phyloP scores from a whole-genome alignment of 2,113 vertebrate genomes.

The Heterochromis multidens region DNA sequence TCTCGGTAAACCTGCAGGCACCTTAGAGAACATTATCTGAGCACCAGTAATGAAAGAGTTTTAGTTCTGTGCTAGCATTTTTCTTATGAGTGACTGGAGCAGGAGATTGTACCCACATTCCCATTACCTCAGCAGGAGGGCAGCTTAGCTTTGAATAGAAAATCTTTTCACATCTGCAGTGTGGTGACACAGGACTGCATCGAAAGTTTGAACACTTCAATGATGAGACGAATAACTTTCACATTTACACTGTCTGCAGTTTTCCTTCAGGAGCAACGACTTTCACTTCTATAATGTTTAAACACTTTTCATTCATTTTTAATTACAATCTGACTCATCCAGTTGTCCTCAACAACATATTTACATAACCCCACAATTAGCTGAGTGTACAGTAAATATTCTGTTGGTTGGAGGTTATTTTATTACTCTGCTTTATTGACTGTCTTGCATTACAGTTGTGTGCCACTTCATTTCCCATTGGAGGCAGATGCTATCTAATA shows the following conservation, averaged over 20 bases:
- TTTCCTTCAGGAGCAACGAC: neutral
- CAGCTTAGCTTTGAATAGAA: neutral
- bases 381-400: neutral
- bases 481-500: neutral
- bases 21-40: neutral
- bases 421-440: neutral
- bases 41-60: slow-evolving; percentile 24
- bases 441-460: neutral
- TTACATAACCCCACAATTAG: neutral
- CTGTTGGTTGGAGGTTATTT: neutral
- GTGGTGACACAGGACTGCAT: neutral
- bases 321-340: neutral
- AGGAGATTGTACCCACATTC: neutral
- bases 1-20: neutral
- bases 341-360: neutral
- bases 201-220: neutral
- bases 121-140: slow-evolving; percentile 31
- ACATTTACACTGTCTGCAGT: neutral
- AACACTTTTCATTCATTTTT: neutral
- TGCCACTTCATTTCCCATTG: neutral
- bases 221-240: neutral
- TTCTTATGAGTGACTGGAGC: slow-evolving; percentile 11
- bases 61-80: neutral
- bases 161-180: neutral
- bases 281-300: neutral